Evolutionary conservation across 2,888 invertebrate genomes (phyloP), one percentile per base, ranked within the genome.

Genomic region (Schizaphis graminum): DNA sequence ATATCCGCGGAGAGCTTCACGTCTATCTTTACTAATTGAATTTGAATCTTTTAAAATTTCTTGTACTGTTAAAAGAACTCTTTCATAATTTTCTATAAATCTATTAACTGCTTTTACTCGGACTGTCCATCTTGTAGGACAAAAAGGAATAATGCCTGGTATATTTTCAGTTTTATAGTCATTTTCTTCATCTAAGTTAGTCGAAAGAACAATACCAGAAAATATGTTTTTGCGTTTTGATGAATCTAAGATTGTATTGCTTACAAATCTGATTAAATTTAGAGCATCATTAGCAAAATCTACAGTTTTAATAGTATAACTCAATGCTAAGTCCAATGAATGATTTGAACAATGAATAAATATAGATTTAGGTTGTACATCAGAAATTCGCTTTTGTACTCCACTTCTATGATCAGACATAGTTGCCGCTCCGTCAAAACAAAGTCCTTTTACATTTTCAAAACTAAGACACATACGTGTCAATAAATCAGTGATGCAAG

Each of bases 371-470:
- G 88, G 88, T 88, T 88, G 56, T 53, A 88, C 56, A 35, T 88
- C 88, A 88, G 88, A 56, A 56, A 88, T 88, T 88, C 88, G 88
- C 56, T 53, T 88, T 88, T 53, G 88, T 86, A 28, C 57, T 87
- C 94, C 94, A 84, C 57, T 94, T 49, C 61, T 88, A 53, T 94
- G 47, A 49, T 86, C 94, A 47, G 94, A 88, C 92, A 94, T 94
- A 28, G 89, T 92, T 53, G 94, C 44, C 47, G 94, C 94, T 90
- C 94, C 89, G 57, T 94, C 94, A 89, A 94, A 94, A 92, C 94
- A 94, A 57, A 94, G 91, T 53, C 91, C 85, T 47, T 35, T 41
- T 53, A 94, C 92, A 91, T 89, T 85, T 77, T 77, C 89, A 89
- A 89, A 89, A 56, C 26, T 89, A 56, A 89, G 89, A 56, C 89